Base-by-base conservation (phyloP, 1,140 invertebrate genomes). In the Pseudomyrmex flavicornis region DNA sequence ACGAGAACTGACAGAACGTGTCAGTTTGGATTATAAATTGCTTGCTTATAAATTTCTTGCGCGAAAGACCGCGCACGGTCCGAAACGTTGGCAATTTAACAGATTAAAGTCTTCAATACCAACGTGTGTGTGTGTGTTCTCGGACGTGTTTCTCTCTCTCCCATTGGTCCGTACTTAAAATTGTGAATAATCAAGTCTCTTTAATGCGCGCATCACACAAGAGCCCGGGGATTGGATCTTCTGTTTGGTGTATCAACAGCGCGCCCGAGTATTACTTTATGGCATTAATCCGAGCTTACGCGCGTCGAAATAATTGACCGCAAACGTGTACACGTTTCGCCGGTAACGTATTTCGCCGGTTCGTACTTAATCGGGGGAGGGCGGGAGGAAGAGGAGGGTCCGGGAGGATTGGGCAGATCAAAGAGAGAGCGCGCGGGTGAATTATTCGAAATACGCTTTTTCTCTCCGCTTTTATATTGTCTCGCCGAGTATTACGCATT, bases 261-360 rank as follows among this genome's bases (percentile, higher is more conserved):
- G 50, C 70, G 26, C 54, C 46, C 46, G 65, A 59, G 44, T 59
- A 69, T 80, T 80, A 70, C 15, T 80, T 61, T 61, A 80, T 80
- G 22, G 68, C 20, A 80, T 80, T 80, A 80, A 70, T 69, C 20
- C 46, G 44, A 26, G 20, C 70, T 80, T 22, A 52, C 65, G 9
- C 17, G 70, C n/a, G 44, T 58, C 44, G 44, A 20, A 59, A 50
- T 80, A 80, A 80, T 59, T 72, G n/a, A 80, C 76, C 66, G 22
- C 66, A 80, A 59, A 80, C 48, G 56, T 17, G 22, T 48, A 72
- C 12, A 80, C 50, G 44, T 70, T 70, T 80, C 26, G 58, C 26
- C 26, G 4, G 50, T 35, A 13, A 59, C 35, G n/a, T 17, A 59
- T n/a, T n/a, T n/a, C n/a, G n/a, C n/a, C 35, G 4, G 54, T 50